Evolutionary conservation across 2,113 vertebrate species (phyloP).

Genomic region (Pollachius pollachius): DNA sequence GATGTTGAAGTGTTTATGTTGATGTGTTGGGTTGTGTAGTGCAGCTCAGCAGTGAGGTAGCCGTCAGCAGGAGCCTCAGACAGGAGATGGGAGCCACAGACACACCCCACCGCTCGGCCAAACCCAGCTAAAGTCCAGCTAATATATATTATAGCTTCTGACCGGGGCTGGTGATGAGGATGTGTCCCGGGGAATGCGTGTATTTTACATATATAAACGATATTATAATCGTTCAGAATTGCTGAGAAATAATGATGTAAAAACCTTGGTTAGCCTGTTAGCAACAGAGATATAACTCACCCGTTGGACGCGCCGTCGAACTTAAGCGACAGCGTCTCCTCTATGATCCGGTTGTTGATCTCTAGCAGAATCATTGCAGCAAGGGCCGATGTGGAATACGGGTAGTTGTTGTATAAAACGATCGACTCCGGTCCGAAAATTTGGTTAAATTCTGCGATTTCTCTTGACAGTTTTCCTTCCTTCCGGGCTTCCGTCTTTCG

Average conservation of each 20-base stretch:
- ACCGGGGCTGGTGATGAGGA: no score
- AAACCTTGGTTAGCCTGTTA: conserved; percentile 13
- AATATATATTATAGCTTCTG: no score
- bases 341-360: conserved; percentile 97
- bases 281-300: conserved; percentile 63
- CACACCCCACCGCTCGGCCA: background rate
- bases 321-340: conserved; percentile 92
- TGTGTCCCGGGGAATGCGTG: no score
- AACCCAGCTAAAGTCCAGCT: no score
- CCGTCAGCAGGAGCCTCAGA: no score
- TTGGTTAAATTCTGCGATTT: conserved; percentile 18
- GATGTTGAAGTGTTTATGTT: no score
- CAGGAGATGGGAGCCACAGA: background rate
- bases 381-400: conserved; percentile 10
- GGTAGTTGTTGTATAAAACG: conserved; percentile 17
- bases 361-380: conserved; percentile 95
- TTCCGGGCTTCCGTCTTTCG: conserved; percentile 58
- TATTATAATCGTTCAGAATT: no score
- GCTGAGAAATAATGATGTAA: no score
- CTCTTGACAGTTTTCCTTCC: conserved; percentile 42
- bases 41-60: no score
- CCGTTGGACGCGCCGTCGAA: conserved; percentile 92
- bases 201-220: no score
- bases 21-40: no score
- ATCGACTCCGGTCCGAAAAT: conserved; percentile 17